Evolutionary conservation across 2,113 vertebrate species (phyloP).

Genomic region (Chroicocephalus ridibundus): DNA sequence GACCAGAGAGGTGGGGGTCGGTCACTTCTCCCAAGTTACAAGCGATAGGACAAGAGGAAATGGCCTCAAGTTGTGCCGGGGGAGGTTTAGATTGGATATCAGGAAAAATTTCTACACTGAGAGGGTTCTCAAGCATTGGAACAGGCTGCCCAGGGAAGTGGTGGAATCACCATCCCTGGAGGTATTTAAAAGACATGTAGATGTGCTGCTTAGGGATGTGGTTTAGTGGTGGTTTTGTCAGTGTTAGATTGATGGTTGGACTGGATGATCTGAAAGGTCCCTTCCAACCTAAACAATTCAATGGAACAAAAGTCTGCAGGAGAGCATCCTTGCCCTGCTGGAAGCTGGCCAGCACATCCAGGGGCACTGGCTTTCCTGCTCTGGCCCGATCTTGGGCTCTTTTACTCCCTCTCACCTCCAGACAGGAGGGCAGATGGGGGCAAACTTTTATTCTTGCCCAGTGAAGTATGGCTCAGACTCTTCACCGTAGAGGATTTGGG

Average conservation of each 20-base stretch:
- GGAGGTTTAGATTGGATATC: neutral
- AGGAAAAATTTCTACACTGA: neutral
- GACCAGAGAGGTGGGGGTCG: neutral
- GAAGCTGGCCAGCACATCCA: neutral
- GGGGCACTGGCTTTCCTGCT: neutral
- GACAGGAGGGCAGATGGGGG: neutral
- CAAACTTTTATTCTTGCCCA: neutral
- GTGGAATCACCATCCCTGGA: neutral
- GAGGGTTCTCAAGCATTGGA: neutral
- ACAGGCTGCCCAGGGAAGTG: neutral
- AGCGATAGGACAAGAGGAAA: neutral
- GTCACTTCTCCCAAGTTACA: neutral
- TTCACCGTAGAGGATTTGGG: neutral
- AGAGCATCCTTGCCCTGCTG: neutral
- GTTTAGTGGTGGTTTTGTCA: neutral
- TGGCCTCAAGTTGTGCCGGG: neutral
- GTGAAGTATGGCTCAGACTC: neutral
- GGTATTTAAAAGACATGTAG: neutral
- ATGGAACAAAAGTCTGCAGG: neutral
- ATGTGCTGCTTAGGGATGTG: no score
- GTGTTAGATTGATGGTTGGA: neutral
- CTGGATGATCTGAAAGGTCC: neutral
- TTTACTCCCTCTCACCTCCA: neutral
- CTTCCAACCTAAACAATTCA: neutral
- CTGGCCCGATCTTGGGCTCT: neutral